phyloP scores from a whole-genome alignment of 2,888 invertebrate genomes.

The Metacarcinus magister region DNA sequence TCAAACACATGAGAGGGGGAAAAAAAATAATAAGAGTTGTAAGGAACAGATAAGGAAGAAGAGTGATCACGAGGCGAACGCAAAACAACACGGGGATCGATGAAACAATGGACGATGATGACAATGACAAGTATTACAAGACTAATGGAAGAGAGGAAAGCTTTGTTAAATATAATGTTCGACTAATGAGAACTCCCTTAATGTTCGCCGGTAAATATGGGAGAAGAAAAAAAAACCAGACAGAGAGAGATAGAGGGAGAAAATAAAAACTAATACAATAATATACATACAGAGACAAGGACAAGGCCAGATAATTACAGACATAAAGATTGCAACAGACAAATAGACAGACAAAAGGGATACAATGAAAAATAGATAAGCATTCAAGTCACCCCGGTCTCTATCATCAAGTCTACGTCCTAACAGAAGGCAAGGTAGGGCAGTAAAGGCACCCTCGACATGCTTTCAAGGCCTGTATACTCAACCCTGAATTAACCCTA shows the following conservation, averaged over 20 bases:
- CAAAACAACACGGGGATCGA: not conserved
- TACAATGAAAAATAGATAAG: too few relatives aligned
- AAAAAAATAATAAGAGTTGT: not conserved
- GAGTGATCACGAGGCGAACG: not conserved
- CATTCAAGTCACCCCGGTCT: too few relatives aligned
- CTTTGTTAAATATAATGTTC: not conserved
- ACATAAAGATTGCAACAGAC: too few relatives aligned
- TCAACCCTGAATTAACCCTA: too few relatives aligned
- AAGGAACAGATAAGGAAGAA: slow-evolving; percentile 1
- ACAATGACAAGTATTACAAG: slow-evolving; percentile 5
- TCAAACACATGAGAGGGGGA: not conserved
- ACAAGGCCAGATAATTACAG: not conserved
- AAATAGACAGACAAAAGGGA: too few relatives aligned
- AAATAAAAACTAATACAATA: not conserved
- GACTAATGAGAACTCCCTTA: not conserved
- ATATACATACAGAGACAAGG: not conserved
- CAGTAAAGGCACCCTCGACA: too few relatives aligned
- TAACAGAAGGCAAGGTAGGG: too few relatives aligned
- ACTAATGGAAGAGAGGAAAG: not conserved
- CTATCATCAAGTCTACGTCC: too few relatives aligned
- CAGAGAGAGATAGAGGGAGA: not conserved
- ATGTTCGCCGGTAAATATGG: not conserved
- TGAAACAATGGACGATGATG: not conserved
- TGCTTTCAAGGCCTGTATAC: too few relatives aligned
- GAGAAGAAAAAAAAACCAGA: not conserved